Evolutionary conservation across 2,888 invertebrate species (phyloP), one percentile per base, ranked within the genome.

Genomic region (Nephrocerus scutellatus): DNA sequence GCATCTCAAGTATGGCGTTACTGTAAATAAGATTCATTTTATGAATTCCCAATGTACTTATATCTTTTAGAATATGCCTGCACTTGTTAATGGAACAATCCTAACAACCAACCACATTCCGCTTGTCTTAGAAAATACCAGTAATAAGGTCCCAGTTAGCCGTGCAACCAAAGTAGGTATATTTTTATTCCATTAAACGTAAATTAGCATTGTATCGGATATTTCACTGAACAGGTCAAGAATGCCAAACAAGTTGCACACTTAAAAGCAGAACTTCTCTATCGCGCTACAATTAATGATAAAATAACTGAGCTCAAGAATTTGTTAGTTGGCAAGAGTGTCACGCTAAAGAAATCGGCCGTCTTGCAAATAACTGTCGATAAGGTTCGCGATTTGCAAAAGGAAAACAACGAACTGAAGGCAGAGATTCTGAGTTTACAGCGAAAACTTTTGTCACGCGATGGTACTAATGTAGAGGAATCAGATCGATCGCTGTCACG

Each of bases 211-310:
- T n/a, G n/a, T n/a, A n/a, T n/a, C n/a, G n/a, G n/a, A n/a, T n/a
- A n/a, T n/a, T n/a, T n/a, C n/a, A n/a, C n/a, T n/a, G n/a, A n/a
- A n/a, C n/a, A n/a, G n/a, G n/a, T n/a, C n/a, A n/a, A n/a, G n/a
- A n/a, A n/a, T n/a, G n/a, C n/a, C n/a, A n/a, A n/a, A n/a, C n/a
- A n/a, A n/a, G n/a, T n/a, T n/a, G n/a, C n/a, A n/a, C n/a, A n/a
- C n/a, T n/a, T n/a, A n/a, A n/a, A n/a, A n/a, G n/a, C n/a, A n/a
- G 96, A 97, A 63, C 78, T 95, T 52, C 77, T 95, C 46, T 97
- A 97, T 62, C 74, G 97, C 47, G 89, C 93, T 31, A 93, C 93
- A 57, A 97, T 97, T 53, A 97, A 97, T 72, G 95, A 96, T 68
- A 87, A 90, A 66, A 96, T 97, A 54, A 76, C 87, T 28, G 95